Evolutionary conservation across 2,888 invertebrate genomes (phyloP).

Genomic region (Ornithoptera alexandrae): DNA sequence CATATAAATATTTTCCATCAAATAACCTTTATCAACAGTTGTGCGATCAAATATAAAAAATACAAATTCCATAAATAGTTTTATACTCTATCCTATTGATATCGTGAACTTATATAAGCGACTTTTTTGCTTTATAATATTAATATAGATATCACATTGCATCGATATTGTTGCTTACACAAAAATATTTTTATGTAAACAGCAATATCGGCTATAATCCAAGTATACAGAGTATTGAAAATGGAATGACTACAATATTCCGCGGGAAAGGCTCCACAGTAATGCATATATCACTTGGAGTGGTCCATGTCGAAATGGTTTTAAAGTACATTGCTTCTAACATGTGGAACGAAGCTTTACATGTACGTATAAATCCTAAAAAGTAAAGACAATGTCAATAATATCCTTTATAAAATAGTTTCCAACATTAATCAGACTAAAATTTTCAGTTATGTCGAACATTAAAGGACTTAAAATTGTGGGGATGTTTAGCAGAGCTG

Average conservation of each 20-base stretch:
- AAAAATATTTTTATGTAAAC: constrained; percentile 15
- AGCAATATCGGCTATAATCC: constrained; percentile 95
- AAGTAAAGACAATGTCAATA: not conserved
- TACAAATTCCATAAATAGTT: too few species aligned
- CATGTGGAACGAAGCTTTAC: constrained; percentile 91
- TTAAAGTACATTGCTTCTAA: constrained; percentile 83
- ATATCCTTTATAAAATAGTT: not conserved
- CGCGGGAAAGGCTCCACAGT: constrained; percentile 92
- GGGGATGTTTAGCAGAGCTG: constrained; percentile 96
- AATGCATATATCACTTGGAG: constrained; percentile 84
- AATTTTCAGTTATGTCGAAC: constrained; percentile 67
- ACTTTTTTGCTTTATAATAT: not conserved
- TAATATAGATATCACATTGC: not conserved
- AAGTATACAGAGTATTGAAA: constrained; percentile 88
- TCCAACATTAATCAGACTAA: not conserved
- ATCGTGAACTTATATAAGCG: not conserved
- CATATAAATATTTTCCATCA: not conserved
- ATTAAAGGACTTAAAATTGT: constrained; percentile 83
- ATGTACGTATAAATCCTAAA: constrained; percentile 68
- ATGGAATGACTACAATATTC: constrained; percentile 90
- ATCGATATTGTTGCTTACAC: not conserved
- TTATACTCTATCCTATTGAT: too few species aligned
- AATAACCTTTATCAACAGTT: not conserved
- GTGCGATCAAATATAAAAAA: not conserved
- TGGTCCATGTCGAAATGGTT: constrained; percentile 82